Evolutionary conservation across 2,888 invertebrate species (phyloP).

Genomic region (Fragum whitleyi): DNA sequence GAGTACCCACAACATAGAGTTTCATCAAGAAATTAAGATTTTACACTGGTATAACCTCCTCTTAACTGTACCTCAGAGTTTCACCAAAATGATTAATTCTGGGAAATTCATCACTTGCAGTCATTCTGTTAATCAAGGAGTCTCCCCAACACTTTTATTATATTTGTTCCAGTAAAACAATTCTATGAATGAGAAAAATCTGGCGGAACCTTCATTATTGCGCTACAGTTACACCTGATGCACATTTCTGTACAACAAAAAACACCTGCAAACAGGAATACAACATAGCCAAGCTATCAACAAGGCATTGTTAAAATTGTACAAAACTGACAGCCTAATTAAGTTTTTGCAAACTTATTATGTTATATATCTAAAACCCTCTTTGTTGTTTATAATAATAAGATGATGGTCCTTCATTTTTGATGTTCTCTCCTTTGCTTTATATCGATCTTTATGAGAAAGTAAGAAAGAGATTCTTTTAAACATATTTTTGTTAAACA

Average conservation of each 20-base stretch:
- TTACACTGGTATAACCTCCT: not conserved
- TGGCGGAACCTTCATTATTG: conserved; percentile 20
- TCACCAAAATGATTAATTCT: not conserved
- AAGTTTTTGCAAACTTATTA: too few relatives aligned
- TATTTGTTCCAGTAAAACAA: conserved; percentile 14
- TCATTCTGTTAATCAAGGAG: conserved; percentile 14
- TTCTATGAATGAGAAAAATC: conserved; percentile 16
- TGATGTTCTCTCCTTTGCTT: too few relatives aligned
- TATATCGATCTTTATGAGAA: too few relatives aligned
- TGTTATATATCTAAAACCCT: too few relatives aligned
- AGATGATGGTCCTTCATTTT: too few relatives aligned
- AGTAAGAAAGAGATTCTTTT: too few relatives aligned
- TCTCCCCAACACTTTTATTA: conserved; percentile 13
- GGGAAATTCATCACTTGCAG: conserved; percentile 9
- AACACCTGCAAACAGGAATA: conserved; percentile 17
- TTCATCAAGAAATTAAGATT: too few relatives aligned
- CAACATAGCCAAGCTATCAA: not conserved
- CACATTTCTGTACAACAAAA: conserved; percentile 20
- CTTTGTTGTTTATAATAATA: too few relatives aligned
- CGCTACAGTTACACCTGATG: conserved; percentile 15
- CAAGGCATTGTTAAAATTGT: not conserved
- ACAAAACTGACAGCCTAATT: too few relatives aligned
- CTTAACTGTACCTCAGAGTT: too few relatives aligned
- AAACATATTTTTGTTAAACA: too few relatives aligned
- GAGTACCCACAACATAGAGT: too few relatives aligned